Percentiles rank a stretch among this genome's conserved stretches.
Evolutionary conservation across 2,113 vertebrate species (phyloP).

Genomic region (Platichthys stellatus): DNA sequence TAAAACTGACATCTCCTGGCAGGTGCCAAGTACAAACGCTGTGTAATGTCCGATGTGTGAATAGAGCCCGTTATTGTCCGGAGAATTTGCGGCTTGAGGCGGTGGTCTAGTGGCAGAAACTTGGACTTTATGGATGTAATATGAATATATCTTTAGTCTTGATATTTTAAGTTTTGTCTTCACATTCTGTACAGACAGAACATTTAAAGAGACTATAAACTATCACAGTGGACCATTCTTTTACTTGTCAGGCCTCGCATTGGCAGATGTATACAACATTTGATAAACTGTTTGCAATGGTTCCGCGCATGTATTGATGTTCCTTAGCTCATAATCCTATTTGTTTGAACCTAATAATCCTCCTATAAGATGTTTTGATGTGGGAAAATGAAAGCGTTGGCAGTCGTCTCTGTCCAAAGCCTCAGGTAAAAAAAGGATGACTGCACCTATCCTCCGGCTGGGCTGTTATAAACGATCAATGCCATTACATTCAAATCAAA

Average conservation of each 20-base stretch:
- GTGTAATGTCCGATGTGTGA: too few relatives aligned
- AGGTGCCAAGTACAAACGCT: too few relatives aligned
- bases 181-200: neutral
- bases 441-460: conserved; percentile 48
- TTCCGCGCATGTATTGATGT: conserved; percentile 37
- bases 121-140: too few relatives aligned
- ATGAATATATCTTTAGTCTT: too few relatives aligned
- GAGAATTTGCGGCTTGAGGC: too few relatives aligned
- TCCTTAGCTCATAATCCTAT: conserved; percentile 37
- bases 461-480: conserved; percentile 54
- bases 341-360: conserved; percentile 54
- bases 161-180: neutral
- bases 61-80: too few relatives aligned
- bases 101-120: too few relatives aligned
- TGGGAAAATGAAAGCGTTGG: conserved; percentile 61
- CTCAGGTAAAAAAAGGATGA: conserved; percentile 52
- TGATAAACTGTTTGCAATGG: conserved; percentile 8
- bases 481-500: conserved; percentile 48
- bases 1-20: too few relatives aligned
- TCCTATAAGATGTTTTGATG: conserved; percentile 61
- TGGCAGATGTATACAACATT: neutral
- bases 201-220: neutral
- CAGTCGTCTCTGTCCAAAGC: conserved; percentile 46
- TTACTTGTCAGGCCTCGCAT: neutral
- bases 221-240: neutral